These are phyloP conservation scores for Sitodiplosis mosellana DNA, from an alignment of 1,140 invertebrate genomes.

Conservation along the genomic window DNA sequence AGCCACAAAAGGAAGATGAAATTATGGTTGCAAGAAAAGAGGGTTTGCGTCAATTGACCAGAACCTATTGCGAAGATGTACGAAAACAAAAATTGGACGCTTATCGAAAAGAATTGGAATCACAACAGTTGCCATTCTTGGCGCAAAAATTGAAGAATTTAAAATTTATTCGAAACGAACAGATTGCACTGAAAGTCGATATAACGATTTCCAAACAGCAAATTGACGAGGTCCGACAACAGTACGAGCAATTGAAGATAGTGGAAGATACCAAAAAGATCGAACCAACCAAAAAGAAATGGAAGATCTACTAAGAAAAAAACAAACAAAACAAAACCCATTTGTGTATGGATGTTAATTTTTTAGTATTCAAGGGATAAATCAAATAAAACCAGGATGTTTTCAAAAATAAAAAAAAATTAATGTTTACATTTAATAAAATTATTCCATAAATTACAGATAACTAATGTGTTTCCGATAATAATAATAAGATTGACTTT, in stretches of 20 bases:
- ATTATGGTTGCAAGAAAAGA: constrained; percentile 43
- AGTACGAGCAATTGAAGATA: constrained; percentile 27
- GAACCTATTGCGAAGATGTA: constrained; percentile 45
- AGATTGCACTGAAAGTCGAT: constrained; percentile 40
- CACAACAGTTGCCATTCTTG: constrained; percentile 46
- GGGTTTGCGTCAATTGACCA: constrained; percentile 40
- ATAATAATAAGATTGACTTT: too few species aligned
- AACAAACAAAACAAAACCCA: neutral
- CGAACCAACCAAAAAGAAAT: neutral
- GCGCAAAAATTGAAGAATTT: constrained; percentile 38
- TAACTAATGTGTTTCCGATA: too few species aligned
- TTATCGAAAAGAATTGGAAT: constrained; percentile 40
- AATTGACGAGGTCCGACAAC: constrained; percentile 34
- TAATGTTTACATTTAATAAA: too few species aligned
- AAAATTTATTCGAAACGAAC: constrained; percentile 48
- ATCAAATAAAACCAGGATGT: neutral
- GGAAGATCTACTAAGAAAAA: neutral
- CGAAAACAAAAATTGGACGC: constrained; percentile 38
- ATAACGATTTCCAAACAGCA: constrained; percentile 44
- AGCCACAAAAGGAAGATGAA: constrained; percentile 30
- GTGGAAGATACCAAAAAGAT: constrained; percentile 9
- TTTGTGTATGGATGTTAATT: neutral
- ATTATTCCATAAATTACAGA: too few species aligned
- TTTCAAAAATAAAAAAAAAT: too few species aligned
- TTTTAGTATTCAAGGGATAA: neutral